phyloP scores from a whole-genome alignment of 2,888 invertebrate genomes.

The Teleogryllus oceanicus region DNA sequence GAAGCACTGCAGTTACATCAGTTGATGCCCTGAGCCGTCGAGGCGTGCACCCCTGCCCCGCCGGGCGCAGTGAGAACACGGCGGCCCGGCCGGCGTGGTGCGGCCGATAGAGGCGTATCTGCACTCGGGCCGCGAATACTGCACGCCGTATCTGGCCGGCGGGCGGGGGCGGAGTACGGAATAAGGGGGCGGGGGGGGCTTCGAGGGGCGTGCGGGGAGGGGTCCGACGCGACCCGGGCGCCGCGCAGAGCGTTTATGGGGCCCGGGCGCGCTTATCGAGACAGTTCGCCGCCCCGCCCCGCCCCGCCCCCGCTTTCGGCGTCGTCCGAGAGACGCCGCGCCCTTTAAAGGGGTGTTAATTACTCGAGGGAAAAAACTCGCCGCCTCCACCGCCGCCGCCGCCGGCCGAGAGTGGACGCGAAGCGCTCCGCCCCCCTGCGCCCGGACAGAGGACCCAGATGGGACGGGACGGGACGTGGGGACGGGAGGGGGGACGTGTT shows the following conservation, averaged over 20 bases:
- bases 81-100: neutral
- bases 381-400: neutral
- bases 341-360: neutral
- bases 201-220: neutral
- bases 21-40: neutral
- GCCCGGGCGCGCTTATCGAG: neutral
- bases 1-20: no score
- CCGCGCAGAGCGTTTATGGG: neutral
- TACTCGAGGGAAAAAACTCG: neutral
- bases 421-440: no score
- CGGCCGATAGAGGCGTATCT: neutral
- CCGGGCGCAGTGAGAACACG: neutral
- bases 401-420: neutral
- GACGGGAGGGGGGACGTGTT: neutral
- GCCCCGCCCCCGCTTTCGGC: neutral
- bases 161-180: neutral
- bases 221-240: neutral
- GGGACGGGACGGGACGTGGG: neutral
- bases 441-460: neutral
- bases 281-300: neutral
- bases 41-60: neutral
- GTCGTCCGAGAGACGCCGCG: neutral
- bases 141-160: neutral
- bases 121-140: no score
- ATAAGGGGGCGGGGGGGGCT: neutral